Percentiles rank a stretch among this genome's conserved stretches.
Conservation (phyloP, 1,140 invertebrate species). For the Zaprionus nigranus region DNA sequence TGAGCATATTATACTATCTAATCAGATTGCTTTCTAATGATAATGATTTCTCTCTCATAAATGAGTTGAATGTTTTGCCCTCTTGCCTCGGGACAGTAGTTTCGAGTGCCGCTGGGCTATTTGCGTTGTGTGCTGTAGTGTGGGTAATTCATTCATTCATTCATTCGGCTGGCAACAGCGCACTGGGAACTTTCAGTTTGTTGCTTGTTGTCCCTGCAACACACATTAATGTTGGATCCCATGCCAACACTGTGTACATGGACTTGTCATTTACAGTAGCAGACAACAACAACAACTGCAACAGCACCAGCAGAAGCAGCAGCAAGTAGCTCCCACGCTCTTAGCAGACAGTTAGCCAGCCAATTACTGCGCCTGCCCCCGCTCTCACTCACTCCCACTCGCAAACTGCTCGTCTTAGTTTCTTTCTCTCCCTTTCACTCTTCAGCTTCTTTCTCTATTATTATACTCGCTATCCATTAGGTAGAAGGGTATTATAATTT, state of each 20-base stretch:
- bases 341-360: constrained; percentile 21
- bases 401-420: too few relatives aligned
- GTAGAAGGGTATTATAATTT: too few relatives aligned
- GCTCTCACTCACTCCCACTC: neutral
- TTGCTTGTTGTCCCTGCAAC: constrained; percentile 40
- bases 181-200: constrained; percentile 8
- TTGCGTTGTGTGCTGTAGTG: neutral
- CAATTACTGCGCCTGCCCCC: constrained; percentile 48
- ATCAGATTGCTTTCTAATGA: neutral
- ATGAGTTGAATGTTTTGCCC: too few relatives aligned
- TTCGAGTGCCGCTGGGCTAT: constrained; percentile 6
- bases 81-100: neutral
- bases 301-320: constrained; percentile 23
- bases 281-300: neutral
- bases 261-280: constrained; percentile 68
- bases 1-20: neutral
- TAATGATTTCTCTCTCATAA: neutral
- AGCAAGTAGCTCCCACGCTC: constrained; percentile 18
- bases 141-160: constrained; percentile 4
- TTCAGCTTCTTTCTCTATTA: constrained; percentile 13
- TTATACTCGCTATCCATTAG: neutral
- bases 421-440: neutral
- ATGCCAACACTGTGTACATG: constrained; percentile 70
- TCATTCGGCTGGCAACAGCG: constrained; percentile 46
- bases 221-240: constrained; percentile 72